Conservation (phyloP, 2,797 vertebrate species). For the Phrynocephalus vlangalii region DNA sequence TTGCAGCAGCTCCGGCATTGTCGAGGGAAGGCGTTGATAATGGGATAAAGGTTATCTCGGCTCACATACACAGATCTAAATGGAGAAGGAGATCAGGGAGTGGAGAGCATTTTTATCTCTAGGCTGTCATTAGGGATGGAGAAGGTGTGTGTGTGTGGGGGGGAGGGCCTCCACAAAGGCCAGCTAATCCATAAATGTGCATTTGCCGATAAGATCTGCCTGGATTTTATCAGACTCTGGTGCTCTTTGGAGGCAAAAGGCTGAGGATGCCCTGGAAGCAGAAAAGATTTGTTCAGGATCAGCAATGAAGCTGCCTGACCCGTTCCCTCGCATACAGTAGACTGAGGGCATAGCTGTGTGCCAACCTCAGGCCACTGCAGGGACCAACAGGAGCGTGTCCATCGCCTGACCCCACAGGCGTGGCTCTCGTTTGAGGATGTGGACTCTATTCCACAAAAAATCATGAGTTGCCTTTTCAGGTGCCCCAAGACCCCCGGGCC, state of each 20-base stretch:
- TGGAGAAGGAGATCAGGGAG: not conserved
- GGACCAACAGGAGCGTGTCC: no score
- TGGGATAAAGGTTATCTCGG: slow-evolving; percentile 30
- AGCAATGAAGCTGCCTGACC: no score
- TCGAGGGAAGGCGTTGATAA: slow-evolving; percentile 13
- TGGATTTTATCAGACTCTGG: slow-evolving; percentile 38
- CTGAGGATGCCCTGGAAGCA: not conserved
- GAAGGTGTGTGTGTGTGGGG: not conserved
- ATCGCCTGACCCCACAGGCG: no score
- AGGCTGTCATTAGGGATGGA: slow-evolving; percentile 22
- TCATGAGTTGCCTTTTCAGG: no score
- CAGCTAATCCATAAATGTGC: slow-evolving; percentile 41
- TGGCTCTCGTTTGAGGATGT: no score
- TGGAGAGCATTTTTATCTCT: not conserved
- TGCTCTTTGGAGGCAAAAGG: slow-evolving; percentile 37
- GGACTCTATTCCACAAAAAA: no score
- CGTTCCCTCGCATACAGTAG: no score
- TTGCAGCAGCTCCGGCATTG: not conserved
- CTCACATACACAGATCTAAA: slow-evolving; percentile 29
- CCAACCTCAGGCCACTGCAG: no score
- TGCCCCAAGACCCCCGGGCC: no score
- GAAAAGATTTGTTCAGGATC: no score
- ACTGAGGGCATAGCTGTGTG: no score
- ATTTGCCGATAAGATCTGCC: rapidly evolving
- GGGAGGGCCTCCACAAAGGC: slow-evolving; percentile 10